phyloP scores from a whole-genome alignment of 2,888 invertebrate genomes.

The Pheosia tremula region DNA sequence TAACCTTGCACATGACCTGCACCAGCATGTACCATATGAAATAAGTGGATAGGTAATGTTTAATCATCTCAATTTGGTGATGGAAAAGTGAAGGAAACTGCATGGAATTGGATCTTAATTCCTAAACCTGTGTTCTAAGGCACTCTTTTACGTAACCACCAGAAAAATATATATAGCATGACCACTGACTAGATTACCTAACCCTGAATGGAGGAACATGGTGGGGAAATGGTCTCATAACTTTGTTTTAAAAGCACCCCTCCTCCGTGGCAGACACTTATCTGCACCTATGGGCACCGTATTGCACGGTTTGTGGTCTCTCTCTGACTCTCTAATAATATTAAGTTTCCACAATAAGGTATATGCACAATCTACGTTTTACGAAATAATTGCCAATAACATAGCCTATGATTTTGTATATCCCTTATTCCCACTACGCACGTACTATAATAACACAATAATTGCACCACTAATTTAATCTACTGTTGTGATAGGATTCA shows the following conservation, averaged over 20 bases:
- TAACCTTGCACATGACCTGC: not conserved
- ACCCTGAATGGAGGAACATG: not conserved
- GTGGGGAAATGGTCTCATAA: not conserved
- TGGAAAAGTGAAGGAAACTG: not conserved
- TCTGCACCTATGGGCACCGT: constrained; percentile 1
- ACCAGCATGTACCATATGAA: not conserved
- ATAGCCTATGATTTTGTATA: not conserved
- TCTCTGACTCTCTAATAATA: not conserved
- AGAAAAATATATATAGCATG: not conserved
- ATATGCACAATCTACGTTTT: not conserved
- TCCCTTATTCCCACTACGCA: not conserved
- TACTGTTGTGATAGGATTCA: constrained; percentile 7
- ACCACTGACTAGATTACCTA: not conserved
- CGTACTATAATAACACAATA: constrained; percentile 7
- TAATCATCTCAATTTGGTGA: not conserved
- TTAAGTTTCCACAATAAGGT: constrained; percentile 3
- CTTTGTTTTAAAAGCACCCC: not conserved
- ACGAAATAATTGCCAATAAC: too few species aligned
- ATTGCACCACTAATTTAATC: constrained; percentile 3
- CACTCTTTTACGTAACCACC: not conserved
- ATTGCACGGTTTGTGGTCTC: not conserved
- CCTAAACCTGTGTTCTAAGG: not conserved
- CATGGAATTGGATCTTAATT: not conserved
- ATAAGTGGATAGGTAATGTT: not conserved
- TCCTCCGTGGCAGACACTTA: not conserved